phyloP scores from a whole-genome alignment of 2,113 vertebrate species.

The Zosterops japonicus region DNA sequence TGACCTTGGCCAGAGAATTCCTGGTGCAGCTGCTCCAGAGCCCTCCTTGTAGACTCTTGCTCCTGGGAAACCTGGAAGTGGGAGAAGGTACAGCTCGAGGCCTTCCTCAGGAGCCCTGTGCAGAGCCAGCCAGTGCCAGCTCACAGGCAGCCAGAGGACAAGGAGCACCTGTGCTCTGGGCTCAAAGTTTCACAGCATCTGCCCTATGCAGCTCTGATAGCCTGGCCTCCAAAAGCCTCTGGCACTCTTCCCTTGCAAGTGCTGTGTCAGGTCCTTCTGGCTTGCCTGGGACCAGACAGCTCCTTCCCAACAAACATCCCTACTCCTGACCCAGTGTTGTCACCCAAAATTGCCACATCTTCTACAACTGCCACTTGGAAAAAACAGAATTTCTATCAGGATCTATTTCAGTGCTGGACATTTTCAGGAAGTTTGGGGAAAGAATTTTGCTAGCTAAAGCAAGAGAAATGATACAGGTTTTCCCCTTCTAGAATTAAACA shows the following conservation, averaged over 20 bases:
- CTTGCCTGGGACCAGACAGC: background rate
- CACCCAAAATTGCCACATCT: background rate
- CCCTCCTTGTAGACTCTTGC: background rate
- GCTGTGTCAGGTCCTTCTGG: background rate
- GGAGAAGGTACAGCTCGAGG: background rate
- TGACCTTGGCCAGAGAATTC: conserved; percentile 55
- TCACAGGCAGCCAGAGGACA: background rate
- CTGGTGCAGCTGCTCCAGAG: conserved; percentile 66
- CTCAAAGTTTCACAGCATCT: background rate
- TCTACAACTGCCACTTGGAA: background rate
- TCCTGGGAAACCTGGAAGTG: conserved; percentile 64
- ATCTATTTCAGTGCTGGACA: background rate
- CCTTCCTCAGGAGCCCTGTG: background rate
- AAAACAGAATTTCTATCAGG: background rate
- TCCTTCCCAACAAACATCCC: background rate
- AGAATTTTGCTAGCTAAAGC: background rate
- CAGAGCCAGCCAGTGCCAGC: background rate
- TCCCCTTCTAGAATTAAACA: background rate
- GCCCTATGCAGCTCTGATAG: background rate
- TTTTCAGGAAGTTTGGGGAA: background rate
- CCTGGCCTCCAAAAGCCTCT: background rate
- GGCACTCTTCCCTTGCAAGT: background rate
- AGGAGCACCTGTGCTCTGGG: background rate
- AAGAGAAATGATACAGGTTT: background rate
- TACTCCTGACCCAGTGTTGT: background rate